Evolutionary conservation across 2,797 vertebrate genomes (phyloP).

Genomic region (Trachops cirrhosus): DNA sequence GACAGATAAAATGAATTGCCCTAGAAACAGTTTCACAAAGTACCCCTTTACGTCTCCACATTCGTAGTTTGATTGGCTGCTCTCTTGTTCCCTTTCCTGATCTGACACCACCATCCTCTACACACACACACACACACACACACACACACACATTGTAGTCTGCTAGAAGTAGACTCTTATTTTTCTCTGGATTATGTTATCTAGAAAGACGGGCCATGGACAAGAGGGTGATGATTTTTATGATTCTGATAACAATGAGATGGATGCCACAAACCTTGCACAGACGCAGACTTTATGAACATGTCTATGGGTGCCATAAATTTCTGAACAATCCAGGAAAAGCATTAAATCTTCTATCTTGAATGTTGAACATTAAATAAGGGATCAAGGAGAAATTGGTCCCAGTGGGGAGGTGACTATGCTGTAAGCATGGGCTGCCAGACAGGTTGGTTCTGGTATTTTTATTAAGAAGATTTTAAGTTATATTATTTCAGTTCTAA

Average conservation of each 20-base stretch:
- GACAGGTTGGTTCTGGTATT: slow-evolving; percentile 28
- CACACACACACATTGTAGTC: background rate
- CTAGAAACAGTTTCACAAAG: slow-evolving; percentile 56
- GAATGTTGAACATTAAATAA: slow-evolving; percentile 53
- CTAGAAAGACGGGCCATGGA: slow-evolving; percentile 15
- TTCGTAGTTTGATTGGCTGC: background rate
- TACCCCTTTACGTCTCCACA: slow-evolving; percentile 55
- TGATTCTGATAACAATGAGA: slow-evolving; percentile 55
- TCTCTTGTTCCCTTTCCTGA: background rate
- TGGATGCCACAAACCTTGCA: slow-evolving; percentile 23
- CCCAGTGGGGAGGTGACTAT: background rate
- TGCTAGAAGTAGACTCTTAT: slow-evolving; percentile 28
- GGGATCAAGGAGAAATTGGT: slow-evolving; percentile 26
- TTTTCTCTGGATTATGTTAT: slow-evolving; percentile 61
- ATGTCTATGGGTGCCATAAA: slow-evolving; percentile 59
- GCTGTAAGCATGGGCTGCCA: background rate
- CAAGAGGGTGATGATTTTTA: slow-evolving; percentile 56
- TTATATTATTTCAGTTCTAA: slow-evolving; percentile 27
- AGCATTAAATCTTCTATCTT: slow-evolving; percentile 18
- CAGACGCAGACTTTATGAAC: slow-evolving; percentile 47
- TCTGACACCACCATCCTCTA: background rate
- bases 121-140: background rate
- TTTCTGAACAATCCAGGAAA: slow-evolving; percentile 25
- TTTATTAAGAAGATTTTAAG: slow-evolving; percentile 33
- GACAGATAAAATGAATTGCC: slow-evolving; percentile 60